phyloP scores from a whole-genome alignment of 2,888 invertebrate species.

The Aspidiotus rigidus region DNA sequence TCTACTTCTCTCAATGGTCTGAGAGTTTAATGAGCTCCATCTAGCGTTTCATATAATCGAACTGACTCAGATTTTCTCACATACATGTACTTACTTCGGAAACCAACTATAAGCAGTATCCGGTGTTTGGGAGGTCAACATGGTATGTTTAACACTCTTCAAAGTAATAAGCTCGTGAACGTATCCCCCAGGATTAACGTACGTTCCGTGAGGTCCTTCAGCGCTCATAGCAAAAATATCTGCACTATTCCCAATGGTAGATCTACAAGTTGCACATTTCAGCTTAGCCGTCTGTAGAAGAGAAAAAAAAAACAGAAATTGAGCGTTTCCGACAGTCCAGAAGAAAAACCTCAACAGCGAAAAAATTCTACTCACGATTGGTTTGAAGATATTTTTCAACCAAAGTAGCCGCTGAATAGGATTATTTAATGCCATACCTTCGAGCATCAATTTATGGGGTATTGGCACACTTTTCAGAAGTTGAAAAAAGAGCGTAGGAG shows the following conservation, averaged over 20 bases:
- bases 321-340: not conserved
- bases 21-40: too few relatives aligned
- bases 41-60: too few relatives aligned
- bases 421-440: conserved; percentile 22
- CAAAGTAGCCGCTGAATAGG: conserved; percentile 26
- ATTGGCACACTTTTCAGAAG: conserved; percentile 20
- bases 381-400: conserved; percentile 18
- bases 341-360: not conserved
- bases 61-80: too few relatives aligned
- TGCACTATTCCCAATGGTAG: conserved; percentile 52
- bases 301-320: too few relatives aligned
- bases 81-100: conserved; percentile 59
- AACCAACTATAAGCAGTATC: conserved; percentile 75
- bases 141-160: conserved; percentile 47
- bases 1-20: too few relatives aligned
- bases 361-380: conserved; percentile 5
- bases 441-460: conserved; percentile 19
- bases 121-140: conserved; percentile 45
- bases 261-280: conserved; percentile 50
- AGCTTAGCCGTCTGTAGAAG: conserved; percentile 45
- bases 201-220: conserved; percentile 69
- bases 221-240: conserved; percentile 72
- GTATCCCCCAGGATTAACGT: conserved; percentile 69
- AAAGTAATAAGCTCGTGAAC: conserved; percentile 74
- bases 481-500: conserved; percentile 20